Evolutionary conservation across 2,888 invertebrate genomes (phyloP), one percentile per base, ranked within the genome.

Genomic region (Lithodes maja): DNA sequence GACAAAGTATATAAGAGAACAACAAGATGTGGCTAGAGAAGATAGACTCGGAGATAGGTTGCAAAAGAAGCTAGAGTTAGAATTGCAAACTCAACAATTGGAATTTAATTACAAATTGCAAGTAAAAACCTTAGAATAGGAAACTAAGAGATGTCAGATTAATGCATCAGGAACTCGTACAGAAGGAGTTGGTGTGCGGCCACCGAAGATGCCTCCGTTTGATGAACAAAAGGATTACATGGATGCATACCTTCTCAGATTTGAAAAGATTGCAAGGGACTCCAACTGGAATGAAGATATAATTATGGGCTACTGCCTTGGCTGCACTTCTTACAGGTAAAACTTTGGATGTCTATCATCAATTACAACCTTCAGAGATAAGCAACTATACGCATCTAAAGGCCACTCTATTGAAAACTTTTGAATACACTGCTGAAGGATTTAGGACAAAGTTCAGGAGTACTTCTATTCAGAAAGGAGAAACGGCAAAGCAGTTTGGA

Each of bases 201-300:
- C 33, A 33, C 33, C 61, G n/a, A 74, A 74, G n/a, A 15, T 74
- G 5, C n/a, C 74, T 15, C n/a, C 74, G 5, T n/a, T 12, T 74
- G 74, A 74, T 5, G 33, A 74, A n/a, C 12, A 15, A n/a, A 33
- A 33, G n/a, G 74, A 74, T n/a, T 1, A 12, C 3, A 74, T 74
- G 74, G 74, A 74, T 33, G n/a, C 74, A 74, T 33, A 74, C 74
- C n/a, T 74, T 5, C n/a, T 7, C n/a, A 5, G 74, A 5, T 74
- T 74, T 74, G 74, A 5, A 33, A 74, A 74, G 33, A n/a, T n/a
- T 7, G 74, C n/a, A 17, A n/a, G 3, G 74, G 74, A 74, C 33
- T 7, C 74, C 74, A 74, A 74, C 3, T 74, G 74, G 74, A 74
- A n/a, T 74, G n/a, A 74, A 5, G 74, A 74, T 74, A 12, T n/a